Percentiles rank a stretch among this genome's conserved stretches.
Evolutionary conservation across 2,113 vertebrate genomes (phyloP).

Genomic region (Helogale parvula): DNA sequence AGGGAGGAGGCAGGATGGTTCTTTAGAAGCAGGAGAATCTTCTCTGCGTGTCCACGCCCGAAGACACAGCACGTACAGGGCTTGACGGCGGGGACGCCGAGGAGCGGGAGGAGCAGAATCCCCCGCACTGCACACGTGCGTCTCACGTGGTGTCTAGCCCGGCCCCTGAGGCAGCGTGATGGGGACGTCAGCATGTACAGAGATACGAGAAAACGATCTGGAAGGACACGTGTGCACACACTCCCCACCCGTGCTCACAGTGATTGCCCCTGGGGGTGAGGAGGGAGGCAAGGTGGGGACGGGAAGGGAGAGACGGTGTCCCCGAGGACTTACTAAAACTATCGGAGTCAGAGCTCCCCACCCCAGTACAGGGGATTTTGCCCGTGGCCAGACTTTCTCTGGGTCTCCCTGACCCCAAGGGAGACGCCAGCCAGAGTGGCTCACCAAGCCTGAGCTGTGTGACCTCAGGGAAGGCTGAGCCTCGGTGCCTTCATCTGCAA

Average conservation of each 20-base stretch:
- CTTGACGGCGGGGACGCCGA: rapidly evolving
- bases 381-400: not conserved
- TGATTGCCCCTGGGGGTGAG: not conserved
- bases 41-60: no score
- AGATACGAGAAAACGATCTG: not conserved
- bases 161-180: not conserved
- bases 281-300: not conserved
- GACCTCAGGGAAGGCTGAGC: not conserved
- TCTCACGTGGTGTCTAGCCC: not conserved
- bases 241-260: not conserved
- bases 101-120: not conserved
- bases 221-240: rapidly evolving
- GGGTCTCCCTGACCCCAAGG: not conserved
- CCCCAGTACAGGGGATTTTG: not conserved
- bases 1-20: not conserved
- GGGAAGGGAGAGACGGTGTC: not conserved
- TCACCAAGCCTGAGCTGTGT: rapidly evolving
- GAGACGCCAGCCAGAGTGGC: not conserved
- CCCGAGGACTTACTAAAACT: not conserved
- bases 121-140: rapidly evolving
- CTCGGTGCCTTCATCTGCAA: not conserved
- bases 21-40: not conserved
- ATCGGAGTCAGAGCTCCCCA: not conserved
- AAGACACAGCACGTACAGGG: not conserved
- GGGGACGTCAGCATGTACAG: rapidly evolving